phyloP scores from a whole-genome alignment of 2,113 vertebrate genomes.

The Plestiodon gilberti region DNA sequence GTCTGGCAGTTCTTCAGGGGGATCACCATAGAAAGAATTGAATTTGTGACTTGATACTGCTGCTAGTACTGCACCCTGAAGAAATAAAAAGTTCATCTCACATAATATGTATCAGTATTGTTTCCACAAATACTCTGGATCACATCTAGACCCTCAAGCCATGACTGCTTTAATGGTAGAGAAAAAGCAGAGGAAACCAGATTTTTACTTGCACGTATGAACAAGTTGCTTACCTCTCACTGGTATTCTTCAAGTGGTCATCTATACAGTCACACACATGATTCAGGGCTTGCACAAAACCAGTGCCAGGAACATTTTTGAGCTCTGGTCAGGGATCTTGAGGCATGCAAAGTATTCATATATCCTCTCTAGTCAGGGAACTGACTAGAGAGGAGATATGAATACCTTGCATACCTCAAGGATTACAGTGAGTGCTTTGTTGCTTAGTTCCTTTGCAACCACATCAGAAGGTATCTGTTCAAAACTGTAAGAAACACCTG shows the following conservation, averaged over 20 bases:
- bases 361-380: too few relatives aligned
- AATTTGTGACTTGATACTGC: conserved; percentile 99
- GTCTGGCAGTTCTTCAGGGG: conserved; percentile 95
- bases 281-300: background rate
- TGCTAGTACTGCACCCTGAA: conserved; percentile 94
- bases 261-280: background rate
- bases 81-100: conserved; percentile 50
- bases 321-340: background rate
- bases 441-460: background rate
- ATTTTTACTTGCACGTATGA: background rate
- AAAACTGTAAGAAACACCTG: background rate
- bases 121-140: conserved; percentile 18
- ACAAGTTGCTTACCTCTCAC: background rate
- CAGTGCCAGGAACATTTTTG: background rate
- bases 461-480: background rate
- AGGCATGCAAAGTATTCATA: too few relatives aligned
- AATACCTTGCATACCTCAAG: background rate
- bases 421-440: background rate
- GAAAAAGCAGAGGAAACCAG: background rate
- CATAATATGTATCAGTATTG: conserved; percentile 35
- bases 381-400: background rate
- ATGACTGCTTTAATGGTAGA: background rate
- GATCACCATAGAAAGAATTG: conserved; percentile 96
- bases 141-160: background rate
- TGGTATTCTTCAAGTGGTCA: background rate